A percentile compares a stretch with the other conserved stretches of the same genome.
Conservation (phyloP, 2,797 vertebrate species). For the Cirrhinus mrigala region DNA sequence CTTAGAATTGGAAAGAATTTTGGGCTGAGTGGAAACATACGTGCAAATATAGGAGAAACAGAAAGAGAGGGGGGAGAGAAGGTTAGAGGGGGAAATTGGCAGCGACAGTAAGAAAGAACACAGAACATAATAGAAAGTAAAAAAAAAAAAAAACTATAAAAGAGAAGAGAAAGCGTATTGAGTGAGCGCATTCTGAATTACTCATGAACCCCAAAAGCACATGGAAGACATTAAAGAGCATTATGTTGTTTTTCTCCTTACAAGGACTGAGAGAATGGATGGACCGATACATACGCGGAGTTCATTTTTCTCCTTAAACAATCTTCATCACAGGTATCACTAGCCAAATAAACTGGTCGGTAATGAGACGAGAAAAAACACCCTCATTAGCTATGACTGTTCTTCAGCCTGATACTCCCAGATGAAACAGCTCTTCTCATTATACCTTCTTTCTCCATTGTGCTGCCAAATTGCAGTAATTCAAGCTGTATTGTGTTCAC, state of each 20-base stretch:
- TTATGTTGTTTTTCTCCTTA: constrained; percentile 47
- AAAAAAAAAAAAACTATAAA: constrained; percentile 1
- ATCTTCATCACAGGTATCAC: constrained; percentile 2
- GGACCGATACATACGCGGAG: background rate
- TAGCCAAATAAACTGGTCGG: constrained; percentile 10
- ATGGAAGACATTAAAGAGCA: constrained; percentile 54
- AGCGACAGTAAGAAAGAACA: constrained; percentile 17
- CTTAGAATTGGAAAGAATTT: constrained; percentile 44
- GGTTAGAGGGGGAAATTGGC: constrained; percentile 37
- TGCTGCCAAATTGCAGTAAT: constrained; percentile 36
- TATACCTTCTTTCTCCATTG: constrained; percentile 30
- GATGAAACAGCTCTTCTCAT: constrained; percentile 30
- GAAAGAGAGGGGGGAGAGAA: constrained; percentile 46
- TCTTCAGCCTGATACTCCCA: constrained; percentile 14
- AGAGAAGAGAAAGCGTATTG: constrained; percentile 10
- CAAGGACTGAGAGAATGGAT: constrained; percentile 14
- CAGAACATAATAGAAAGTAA: background rate
- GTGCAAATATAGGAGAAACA: constrained; percentile 42
- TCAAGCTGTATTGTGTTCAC: constrained; percentile 22
- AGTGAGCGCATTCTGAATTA: constrained; percentile 37
- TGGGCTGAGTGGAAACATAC: constrained; percentile 52
- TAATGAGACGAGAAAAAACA: background rate
- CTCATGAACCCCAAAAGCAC: constrained; percentile 46
- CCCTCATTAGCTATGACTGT: background rate
- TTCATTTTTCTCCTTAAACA: background rate